A percentile compares a stretch with the other conserved stretches of the same genome.
Conservation (phyloP, 2,113 vertebrate species). For the Steatornis caripensis region DNA sequence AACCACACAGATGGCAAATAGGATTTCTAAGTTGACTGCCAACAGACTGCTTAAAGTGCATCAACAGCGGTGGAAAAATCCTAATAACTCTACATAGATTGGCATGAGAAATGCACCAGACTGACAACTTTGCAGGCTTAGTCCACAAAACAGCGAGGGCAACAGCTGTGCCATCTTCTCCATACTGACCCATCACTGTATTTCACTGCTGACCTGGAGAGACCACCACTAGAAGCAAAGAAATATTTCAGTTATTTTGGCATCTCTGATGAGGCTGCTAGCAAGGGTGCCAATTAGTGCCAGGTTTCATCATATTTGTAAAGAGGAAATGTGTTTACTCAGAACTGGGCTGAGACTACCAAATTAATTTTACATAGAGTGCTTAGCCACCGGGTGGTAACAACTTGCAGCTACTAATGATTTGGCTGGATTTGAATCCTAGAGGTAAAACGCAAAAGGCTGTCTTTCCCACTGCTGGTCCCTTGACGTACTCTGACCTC, state of each 20-base stretch:
- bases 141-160: not conserved
- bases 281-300: slow-evolving; percentile 42
- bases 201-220: not conserved
- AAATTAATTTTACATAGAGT: not conserved
- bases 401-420: not conserved
- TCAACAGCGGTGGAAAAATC: not conserved
- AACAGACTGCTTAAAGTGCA: not conserved
- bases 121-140: not conserved
- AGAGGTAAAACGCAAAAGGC: not conserved
- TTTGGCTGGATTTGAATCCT: not conserved
- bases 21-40: not conserved
- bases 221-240: not conserved
- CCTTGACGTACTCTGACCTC: not conserved
- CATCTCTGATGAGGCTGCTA: not conserved
- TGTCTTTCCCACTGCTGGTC: not conserved
- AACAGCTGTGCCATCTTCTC: slow-evolving; percentile 1
- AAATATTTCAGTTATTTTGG: not conserved
- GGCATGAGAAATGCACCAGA: not conserved
- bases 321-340: slow-evolving; percentile 12
- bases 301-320: slow-evolving; percentile 28
- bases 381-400: slow-evolving; percentile 9
- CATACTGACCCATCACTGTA: not conserved
- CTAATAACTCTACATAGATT: not conserved
- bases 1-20: slow-evolving; percentile 27
- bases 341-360: not conserved